Percentiles rank a stretch among this genome's conserved stretches.
Conservation (phyloP, 2,797 vertebrate genomes). For the Smutsia gigantea region DNA sequence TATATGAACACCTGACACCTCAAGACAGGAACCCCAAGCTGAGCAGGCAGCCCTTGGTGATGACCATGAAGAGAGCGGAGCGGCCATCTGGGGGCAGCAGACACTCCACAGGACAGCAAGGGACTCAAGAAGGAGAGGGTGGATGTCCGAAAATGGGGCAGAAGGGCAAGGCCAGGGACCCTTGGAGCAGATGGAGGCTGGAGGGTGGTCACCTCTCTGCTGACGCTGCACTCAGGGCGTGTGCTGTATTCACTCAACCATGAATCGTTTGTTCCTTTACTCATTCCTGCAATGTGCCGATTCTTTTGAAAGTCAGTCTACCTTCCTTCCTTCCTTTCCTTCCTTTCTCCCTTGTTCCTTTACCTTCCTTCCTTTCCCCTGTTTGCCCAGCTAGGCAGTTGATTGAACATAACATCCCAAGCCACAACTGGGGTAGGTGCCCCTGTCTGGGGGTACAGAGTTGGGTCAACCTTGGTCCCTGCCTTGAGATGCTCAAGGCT, state of each 20-base stretch:
- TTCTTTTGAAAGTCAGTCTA: background rate
- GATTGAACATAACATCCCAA: background rate
- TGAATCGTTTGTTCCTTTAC: background rate
- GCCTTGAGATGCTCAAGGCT: background rate
- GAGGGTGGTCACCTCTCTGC: background rate
- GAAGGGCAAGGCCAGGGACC: background rate
- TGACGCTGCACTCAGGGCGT: background rate
- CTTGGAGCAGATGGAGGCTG: background rate
- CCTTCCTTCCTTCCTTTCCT: background rate
- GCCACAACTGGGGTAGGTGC: background rate
- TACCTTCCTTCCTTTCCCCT: background rate
- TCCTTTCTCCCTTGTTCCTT: background rate
- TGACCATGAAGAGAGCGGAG: background rate
- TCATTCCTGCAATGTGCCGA: background rate
- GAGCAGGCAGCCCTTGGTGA: rapidly evolving
- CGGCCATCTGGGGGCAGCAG: conserved; percentile 55
- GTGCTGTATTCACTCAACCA: background rate
- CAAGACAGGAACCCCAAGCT: background rate
- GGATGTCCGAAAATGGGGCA: background rate
- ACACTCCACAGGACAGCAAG: background rate
- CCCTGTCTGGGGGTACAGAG: background rate
- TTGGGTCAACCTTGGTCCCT: background rate
- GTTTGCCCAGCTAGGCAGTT: background rate
- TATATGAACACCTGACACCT: background rate
- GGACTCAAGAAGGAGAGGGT: background rate